These are phyloP conservation scores for Calidris pygmaea DNA, from an alignment of 2,113 vertebrate species.

Conservation along the genomic window DNA sequence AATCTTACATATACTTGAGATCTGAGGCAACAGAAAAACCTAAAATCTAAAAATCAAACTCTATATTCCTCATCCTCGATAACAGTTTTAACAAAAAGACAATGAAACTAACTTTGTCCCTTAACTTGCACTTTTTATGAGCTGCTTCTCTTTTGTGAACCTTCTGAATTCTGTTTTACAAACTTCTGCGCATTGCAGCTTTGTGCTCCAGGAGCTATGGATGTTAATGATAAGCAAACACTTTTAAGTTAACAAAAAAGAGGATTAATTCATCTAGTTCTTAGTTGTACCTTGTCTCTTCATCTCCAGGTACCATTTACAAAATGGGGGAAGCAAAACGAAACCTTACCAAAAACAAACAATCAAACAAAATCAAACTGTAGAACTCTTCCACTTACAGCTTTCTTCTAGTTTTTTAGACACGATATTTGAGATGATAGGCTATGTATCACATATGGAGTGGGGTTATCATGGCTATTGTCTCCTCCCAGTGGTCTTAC, in stretches of 20 bases:
- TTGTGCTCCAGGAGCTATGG: neutral
- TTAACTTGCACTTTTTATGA: neutral
- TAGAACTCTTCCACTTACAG: neutral
- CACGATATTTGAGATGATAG: neutral
- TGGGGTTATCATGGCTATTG: neutral
- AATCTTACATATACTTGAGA: neutral
- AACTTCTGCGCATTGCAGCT: neutral
- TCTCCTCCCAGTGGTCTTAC: neutral
- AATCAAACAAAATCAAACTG: neutral
- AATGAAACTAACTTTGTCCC: neutral
- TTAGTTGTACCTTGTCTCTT: neutral
- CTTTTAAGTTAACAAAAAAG: neutral
- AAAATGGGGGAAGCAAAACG: neutral
- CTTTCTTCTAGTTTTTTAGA: neutral
- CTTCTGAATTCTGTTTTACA: neutral
- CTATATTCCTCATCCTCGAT: neutral
- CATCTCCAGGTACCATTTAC: neutral
- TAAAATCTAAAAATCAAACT: neutral
- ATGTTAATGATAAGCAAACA: neutral
- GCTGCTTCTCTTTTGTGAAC: neutral
- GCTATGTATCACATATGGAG: no score
- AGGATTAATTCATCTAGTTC: neutral
- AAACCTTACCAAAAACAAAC: rapidly evolving
- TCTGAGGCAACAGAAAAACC: neutral
- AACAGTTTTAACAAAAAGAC: neutral